Evolutionary conservation across 2,113 vertebrate genomes (phyloP).

Genomic region (Neogale vison): DNA sequence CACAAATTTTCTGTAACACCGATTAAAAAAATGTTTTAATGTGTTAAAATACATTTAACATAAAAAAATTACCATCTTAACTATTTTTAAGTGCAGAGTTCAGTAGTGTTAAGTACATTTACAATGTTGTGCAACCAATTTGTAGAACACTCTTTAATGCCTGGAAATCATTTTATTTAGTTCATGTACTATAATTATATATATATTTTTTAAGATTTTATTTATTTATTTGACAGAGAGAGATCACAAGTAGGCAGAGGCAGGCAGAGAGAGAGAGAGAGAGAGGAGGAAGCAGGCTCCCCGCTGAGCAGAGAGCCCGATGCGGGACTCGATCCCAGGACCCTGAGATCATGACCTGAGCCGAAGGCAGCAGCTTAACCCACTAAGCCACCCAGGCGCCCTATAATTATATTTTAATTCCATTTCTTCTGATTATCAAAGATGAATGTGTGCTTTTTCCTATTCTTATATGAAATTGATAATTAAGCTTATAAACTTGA

Average conservation of each 20-base stretch:
- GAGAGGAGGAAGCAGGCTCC: too few species aligned
- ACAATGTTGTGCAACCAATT: neutral
- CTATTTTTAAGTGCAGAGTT: neutral
- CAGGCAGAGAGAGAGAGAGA: too few species aligned
- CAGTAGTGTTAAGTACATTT: neutral
- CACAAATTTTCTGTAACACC: neutral
- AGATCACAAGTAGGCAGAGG: too few species aligned
- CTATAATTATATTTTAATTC: neutral
- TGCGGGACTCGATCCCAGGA: too few species aligned
- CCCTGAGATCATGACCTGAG: too few species aligned
- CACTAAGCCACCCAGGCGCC: too few species aligned
- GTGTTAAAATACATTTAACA: neutral
- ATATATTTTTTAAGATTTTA: too few species aligned
- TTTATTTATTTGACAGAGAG: too few species aligned
- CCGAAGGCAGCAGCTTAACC: too few species aligned
- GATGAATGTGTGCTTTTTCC: neutral
- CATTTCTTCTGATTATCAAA: neutral
- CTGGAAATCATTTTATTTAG: neutral
- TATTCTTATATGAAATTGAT: neutral
- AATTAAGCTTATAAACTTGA: conserved; percentile 21
- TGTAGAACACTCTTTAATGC: neutral
- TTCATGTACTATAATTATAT: neutral
- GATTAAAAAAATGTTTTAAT: neutral
- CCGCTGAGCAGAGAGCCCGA: too few species aligned
- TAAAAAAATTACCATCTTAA: conserved; percentile 16